Conservation (phyloP, 2,888 invertebrate species). For the Aricia artaxerxes region DNA sequence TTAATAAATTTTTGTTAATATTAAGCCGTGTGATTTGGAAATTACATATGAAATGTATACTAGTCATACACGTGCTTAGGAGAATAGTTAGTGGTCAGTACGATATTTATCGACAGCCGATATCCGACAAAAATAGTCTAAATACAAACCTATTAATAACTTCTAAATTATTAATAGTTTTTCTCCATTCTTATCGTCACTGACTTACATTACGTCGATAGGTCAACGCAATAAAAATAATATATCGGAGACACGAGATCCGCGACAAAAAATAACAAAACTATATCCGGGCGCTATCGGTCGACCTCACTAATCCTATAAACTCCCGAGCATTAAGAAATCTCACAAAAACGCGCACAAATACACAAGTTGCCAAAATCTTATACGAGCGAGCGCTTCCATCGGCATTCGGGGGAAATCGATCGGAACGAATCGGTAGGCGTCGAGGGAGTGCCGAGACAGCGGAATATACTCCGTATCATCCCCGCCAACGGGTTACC, state of each 20-base stretch:
- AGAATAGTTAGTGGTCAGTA: too few relatives aligned
- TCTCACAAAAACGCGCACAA: conserved; percentile 34
- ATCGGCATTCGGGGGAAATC: conserved; percentile 48
- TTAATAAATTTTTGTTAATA: too few relatives aligned
- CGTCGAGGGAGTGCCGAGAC: conserved; percentile 39
- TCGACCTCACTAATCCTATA: conserved; percentile 27
- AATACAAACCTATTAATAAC: background rate
- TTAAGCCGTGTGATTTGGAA: too few relatives aligned
- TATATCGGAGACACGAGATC: background rate
- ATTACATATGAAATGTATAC: too few relatives aligned
- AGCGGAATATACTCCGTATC: conserved; percentile 40
- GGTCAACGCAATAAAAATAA: conserved; percentile 3
- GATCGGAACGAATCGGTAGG: conserved; percentile 42
- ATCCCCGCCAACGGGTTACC: conserved; percentile 27
- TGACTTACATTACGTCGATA: background rate
- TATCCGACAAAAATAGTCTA: background rate
- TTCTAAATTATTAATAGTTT: background rate
- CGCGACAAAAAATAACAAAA: conserved; percentile 27
- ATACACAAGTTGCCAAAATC: conserved; percentile 41
- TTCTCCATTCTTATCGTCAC: background rate
- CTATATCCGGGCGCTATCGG: conserved; percentile 5
- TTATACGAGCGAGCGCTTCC: conserved; percentile 43
- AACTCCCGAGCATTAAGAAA: conserved; percentile 27
- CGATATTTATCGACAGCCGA: too few relatives aligned
- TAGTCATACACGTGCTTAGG: too few relatives aligned